Evolutionary conservation across 2,888 invertebrate genomes (phyloP).

Genomic region (Escarpia spicata): DNA sequence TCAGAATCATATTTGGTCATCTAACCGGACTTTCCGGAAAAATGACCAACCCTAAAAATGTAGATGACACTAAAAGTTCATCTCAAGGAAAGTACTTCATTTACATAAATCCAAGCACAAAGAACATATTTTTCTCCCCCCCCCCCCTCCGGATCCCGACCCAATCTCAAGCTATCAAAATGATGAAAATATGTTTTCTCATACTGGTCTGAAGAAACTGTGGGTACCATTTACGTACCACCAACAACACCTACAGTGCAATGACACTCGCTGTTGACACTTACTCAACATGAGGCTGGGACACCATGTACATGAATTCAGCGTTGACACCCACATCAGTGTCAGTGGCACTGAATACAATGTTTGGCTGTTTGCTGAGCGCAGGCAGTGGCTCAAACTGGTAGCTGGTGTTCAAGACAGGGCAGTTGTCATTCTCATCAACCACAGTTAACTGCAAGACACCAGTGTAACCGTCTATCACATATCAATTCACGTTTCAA

Average conservation of each 20-base stretch:
- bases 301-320: slow-evolving; percentile 32
- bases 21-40: too few species aligned
- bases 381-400: slow-evolving; percentile 49
- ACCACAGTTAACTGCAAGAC: slow-evolving; percentile 44
- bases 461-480: neutral
- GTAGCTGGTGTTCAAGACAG: slow-evolving; percentile 44
- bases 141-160: too few species aligned
- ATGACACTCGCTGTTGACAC: neutral
- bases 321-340: slow-evolving; percentile 50
- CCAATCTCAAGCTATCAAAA: too few species aligned
- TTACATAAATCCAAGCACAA: too few species aligned
- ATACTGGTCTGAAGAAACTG: neutral
- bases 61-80: too few species aligned
- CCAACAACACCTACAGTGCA: too few species aligned
- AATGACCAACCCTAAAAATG: too few species aligned
- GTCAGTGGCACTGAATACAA: slow-evolving; percentile 47
- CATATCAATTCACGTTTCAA: neutral
- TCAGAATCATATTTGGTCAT: too few species aligned
- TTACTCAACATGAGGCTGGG: slow-evolving; percentile 24
- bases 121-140: too few species aligned
- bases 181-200: too few species aligned
- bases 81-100: too few species aligned
- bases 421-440: slow-evolving; percentile 58
- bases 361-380: slow-evolving; percentile 43
- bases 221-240: neutral